A percentile compares a stretch with the other conserved stretches of the same genome.
phyloP scores from a whole-genome alignment of 2,888 invertebrate species.

The Diarsia rubi region DNA sequence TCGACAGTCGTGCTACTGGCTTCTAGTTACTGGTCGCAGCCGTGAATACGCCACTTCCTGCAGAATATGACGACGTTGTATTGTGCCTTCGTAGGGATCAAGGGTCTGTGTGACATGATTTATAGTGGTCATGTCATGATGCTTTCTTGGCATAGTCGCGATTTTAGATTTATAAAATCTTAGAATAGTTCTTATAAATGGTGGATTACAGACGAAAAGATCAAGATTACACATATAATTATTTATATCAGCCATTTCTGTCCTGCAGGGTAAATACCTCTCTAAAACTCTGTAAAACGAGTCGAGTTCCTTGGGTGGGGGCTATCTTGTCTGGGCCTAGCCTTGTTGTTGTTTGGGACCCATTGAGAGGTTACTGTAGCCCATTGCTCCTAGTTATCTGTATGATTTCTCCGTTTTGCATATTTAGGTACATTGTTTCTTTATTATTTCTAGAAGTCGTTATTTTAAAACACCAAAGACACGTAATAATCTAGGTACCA shows the following conservation, averaged over 20 bases:
- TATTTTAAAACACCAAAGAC: not conserved
- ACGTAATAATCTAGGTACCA: not conserved
- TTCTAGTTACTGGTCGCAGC: constrained; percentile 26
- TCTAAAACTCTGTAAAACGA: no score
- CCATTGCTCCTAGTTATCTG: not conserved
- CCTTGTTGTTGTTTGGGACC: no score
- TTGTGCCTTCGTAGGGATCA: constrained; percentile 27
- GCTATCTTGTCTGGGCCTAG: no score
- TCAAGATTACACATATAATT: not conserved
- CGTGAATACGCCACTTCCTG: constrained; percentile 42
- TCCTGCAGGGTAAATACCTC: no score
- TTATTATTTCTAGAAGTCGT: not conserved
- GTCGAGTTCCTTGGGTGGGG: no score
- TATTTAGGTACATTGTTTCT: no score
- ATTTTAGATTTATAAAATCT: not conserved
- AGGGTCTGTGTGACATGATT: constrained; percentile 8
- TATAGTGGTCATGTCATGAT: not conserved
- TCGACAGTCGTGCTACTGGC: constrained; percentile 31
- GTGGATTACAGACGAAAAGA: not conserved
- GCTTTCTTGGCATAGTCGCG: not conserved
- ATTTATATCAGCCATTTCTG: no score
- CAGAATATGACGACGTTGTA: not conserved
- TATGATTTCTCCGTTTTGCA: not conserved
- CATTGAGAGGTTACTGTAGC: no score
- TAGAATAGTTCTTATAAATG: not conserved